These are phyloP conservation scores for Drosophila tropicalis DNA, from an alignment of 1,140 invertebrate species.

Conservation along the genomic window DNA sequence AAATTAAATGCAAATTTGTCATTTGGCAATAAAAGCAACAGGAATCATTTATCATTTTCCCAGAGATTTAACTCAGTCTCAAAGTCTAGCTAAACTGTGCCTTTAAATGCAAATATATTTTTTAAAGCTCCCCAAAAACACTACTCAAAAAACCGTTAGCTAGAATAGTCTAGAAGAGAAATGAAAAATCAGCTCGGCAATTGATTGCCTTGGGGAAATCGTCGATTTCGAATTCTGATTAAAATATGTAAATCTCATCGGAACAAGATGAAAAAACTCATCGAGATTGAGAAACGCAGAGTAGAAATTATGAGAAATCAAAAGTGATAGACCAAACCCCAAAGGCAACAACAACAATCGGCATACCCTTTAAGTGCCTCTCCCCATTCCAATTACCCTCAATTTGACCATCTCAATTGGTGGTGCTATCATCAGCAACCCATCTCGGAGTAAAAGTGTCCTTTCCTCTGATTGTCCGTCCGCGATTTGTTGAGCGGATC, in stretches of 20 bases:
- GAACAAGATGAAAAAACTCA: slow-evolving; percentile 19
- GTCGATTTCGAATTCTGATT: slow-evolving; percentile 25
- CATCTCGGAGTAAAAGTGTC: slow-evolving; percentile 34
- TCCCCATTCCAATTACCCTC: slow-evolving; percentile 13
- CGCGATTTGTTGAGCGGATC: slow-evolving; percentile 55
- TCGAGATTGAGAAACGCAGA: slow-evolving; percentile 28
- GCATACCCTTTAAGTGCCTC: slow-evolving; percentile 20
- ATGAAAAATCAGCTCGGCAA: neutral
- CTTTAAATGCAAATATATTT: neutral
- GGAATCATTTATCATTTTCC: slow-evolving; percentile 56
- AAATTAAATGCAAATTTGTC: slow-evolving; percentile 68
- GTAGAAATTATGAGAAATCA: slow-evolving; percentile 59
- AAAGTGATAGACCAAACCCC: slow-evolving; percentile 42
- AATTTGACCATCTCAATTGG: slow-evolving; percentile 40
- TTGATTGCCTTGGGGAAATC: slow-evolving; percentile 25
- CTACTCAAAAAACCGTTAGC: neutral
- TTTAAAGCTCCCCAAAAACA: slow-evolving; percentile 15
- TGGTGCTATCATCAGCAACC: slow-evolving; percentile 40
- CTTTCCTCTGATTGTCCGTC: slow-evolving; percentile 25
- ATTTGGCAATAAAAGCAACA: slow-evolving; percentile 35
- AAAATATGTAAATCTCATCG: slow-evolving; percentile 20
- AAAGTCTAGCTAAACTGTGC: slow-evolving; percentile 33
- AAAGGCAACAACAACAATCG: neutral
- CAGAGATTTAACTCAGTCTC: slow-evolving; percentile 22
- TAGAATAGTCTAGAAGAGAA: neutral